Evolutionary conservation across 1,140 invertebrate species (phyloP), one percentile per base, ranked within the genome.

Genomic region (Magallana gigas): DNA sequence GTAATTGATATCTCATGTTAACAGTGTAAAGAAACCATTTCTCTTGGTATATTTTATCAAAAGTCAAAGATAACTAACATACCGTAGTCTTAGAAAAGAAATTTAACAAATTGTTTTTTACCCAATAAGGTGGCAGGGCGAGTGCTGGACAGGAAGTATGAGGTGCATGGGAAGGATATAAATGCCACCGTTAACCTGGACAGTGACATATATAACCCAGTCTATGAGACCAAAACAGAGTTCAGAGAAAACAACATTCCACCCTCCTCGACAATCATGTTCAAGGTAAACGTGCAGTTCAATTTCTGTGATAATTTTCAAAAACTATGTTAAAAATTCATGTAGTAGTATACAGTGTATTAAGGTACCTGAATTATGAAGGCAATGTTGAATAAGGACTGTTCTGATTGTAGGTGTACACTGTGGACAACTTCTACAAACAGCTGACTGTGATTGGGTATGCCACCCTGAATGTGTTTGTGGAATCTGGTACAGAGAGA

Each of bases 141-240:
- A 57, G 91, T 95, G 11, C 88, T 95, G 62, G 92, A 93, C 89
- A 90, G 93, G 23, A 90, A 91, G 5, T 94, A 93, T 88, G 90
- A 91, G 8, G 91, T 93, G n/a, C 90, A 92, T 86, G 94, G 93
- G 16, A 92, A 92, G 87, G 93, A 94, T 84, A 92, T 95, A 23
- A 92, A 90, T 16, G 91, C 93, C 0, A 90, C 89, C 62, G 92
- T 93, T 1, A 92, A 92, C 36, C 88, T 94, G 62, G 93, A 94
- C 87, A 93, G 92, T 90, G 92, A 94, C 88, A 93, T 94, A 18
- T 94, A 93, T 87, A 94, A 94, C 76, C 94, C 94, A n/a, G 92
- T 94, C 12, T 95, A 92, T 89, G 93, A 94, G 85, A 88, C 92
- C 60, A 92, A 92, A 85, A 88, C 90, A 62, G 94, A 95, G 88